Conservation (phyloP, 2,113 vertebrate genomes). For the Misgurnus mizolepis region DNA sequence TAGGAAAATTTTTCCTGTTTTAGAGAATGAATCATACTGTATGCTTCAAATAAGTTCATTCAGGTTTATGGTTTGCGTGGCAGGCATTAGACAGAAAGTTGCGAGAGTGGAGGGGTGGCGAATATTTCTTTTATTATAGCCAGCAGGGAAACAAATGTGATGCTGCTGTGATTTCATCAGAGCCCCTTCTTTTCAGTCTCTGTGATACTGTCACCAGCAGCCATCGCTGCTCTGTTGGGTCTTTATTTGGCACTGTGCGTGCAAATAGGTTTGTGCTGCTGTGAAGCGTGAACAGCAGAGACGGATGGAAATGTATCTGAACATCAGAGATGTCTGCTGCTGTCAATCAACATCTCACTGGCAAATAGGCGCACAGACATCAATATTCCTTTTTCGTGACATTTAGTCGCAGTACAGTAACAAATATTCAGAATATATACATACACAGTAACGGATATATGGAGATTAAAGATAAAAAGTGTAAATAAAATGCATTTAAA, state of each 20-base stretch:
- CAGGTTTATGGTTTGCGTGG: neutral
- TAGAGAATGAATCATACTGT: neutral
- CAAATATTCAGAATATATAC: neutral
- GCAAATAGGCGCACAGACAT: conserved; percentile 17
- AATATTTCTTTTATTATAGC: conserved; percentile 35
- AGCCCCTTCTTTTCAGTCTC: neutral
- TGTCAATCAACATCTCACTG: conserved; percentile 40
- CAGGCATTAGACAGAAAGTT: neutral
- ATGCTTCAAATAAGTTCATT: neutral
- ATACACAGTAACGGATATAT: too few relatives aligned
- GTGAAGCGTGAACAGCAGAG: conserved; percentile 29
- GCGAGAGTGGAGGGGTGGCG: neutral
- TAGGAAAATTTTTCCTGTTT: neutral
- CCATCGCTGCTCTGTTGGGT: conserved; percentile 8
- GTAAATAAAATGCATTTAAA: too few relatives aligned
- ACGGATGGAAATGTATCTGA: conserved; percentile 40
- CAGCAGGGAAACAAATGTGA: conserved; percentile 27
- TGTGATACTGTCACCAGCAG: conserved; percentile 18
- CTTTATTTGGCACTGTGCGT: neutral
- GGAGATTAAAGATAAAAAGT: too few relatives aligned
- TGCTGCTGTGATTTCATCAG: conserved; percentile 37
- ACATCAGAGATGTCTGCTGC: conserved; percentile 41
- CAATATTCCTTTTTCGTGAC: conserved; percentile 13
- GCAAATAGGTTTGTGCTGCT: conserved; percentile 21
- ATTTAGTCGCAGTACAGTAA: neutral